Evolutionary conservation across 2,888 invertebrate genomes (phyloP).

Genomic region (Petrophora chlorosata): DNA sequence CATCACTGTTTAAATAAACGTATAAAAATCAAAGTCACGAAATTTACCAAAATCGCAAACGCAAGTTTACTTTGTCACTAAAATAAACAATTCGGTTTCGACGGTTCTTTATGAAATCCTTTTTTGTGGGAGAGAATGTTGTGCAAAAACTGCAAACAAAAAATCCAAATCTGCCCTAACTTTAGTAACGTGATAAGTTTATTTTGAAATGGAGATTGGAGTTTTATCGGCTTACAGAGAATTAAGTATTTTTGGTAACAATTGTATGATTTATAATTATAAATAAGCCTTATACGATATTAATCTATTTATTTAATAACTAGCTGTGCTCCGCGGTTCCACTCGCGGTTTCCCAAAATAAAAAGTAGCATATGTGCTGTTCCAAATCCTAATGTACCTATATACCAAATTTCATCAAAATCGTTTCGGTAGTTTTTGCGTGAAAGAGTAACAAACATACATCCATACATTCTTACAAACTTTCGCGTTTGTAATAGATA

Average conservation of each 20-base stretch:
- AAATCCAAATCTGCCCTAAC: slow-evolving; percentile 62
- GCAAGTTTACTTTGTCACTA: slow-evolving; percentile 67
- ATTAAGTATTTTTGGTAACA: background rate
- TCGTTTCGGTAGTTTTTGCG: no score
- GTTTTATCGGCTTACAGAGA: slow-evolving; percentile 54
- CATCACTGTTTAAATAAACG: background rate
- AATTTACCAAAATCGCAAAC: slow-evolving; percentile 47
- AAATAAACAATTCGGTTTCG: slow-evolving; percentile 69
- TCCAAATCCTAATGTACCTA: no score
- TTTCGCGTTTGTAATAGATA: no score
- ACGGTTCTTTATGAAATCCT: slow-evolving; percentile 49
- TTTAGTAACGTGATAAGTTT: slow-evolving; percentile 76
- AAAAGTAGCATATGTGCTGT: no score
- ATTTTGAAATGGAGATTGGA: slow-evolving; percentile 71
- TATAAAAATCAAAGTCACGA: slow-evolving; percentile 49
- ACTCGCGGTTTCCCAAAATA: no score
- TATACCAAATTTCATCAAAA: no score
- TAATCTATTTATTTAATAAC: no score
- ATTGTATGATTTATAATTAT: background rate
- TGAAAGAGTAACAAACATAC: no score
- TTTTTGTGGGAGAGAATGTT: slow-evolving; percentile 63
- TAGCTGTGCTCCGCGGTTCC: no score
- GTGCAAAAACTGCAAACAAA: slow-evolving; percentile 73
- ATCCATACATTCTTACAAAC: no score
- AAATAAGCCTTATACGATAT: no score